These are phyloP conservation scores for Phoxinus dragarum DNA, from an alignment of 2,797 vertebrate genomes.

Conservation along the genomic window DNA sequence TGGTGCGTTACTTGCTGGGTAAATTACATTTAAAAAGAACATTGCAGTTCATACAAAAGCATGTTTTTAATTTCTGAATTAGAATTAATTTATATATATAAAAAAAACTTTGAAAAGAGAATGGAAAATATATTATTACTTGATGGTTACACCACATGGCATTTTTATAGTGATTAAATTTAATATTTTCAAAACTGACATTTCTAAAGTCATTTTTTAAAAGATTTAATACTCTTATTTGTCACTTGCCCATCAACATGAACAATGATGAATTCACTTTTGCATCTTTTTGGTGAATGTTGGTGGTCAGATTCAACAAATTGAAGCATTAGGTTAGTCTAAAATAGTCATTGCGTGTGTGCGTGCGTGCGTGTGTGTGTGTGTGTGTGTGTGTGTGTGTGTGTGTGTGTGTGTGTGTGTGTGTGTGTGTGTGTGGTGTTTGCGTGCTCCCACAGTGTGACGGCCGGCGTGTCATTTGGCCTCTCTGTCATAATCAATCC, in stretches of 20 bases:
- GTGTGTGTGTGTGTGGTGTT: neutral
- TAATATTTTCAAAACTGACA: neutral
- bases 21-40: too few relatives aligned
- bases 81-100: too few relatives aligned
- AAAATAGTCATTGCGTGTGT: neutral
- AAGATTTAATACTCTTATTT: neutral
- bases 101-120: too few relatives aligned
- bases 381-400: too few relatives aligned
- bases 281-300: neutral
- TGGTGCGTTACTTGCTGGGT: too few relatives aligned
- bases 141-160: too few relatives aligned
- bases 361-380: too few relatives aligned
- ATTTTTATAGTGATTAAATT: too few relatives aligned
- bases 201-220: neutral
- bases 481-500: constrained; percentile 60
- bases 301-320: neutral
- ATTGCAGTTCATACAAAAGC: too few relatives aligned
- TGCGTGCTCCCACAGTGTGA: constrained; percentile 8
- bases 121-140: too few relatives aligned
- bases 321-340: neutral
- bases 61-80: too few relatives aligned
- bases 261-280: constrained; percentile 36
- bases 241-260: constrained; percentile 30
- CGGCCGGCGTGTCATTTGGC: neutral
- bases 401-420: neutral